phyloP scores from a whole-genome alignment of 2,113 vertebrate genomes.

The Psittacara wagleri region DNA sequence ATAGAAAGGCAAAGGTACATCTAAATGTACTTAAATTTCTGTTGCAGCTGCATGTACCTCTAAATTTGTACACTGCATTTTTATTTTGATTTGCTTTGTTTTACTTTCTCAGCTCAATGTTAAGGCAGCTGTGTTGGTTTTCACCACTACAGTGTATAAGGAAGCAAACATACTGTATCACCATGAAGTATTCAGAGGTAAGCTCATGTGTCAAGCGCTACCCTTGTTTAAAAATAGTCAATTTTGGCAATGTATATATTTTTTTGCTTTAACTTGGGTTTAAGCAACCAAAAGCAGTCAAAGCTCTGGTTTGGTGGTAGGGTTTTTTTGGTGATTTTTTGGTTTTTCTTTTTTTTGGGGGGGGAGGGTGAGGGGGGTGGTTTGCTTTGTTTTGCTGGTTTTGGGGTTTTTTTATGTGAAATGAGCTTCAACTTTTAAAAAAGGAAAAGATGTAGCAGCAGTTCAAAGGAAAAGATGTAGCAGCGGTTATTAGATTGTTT shows the following conservation, averaged over 20 bases:
- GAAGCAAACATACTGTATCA: not conserved
- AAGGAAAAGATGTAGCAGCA: not conserved
- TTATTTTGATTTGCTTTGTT: not conserved
- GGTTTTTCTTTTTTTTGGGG: too few relatives aligned
- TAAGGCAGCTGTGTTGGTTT: not conserved
- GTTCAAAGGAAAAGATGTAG: not conserved
- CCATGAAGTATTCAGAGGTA: not conserved
- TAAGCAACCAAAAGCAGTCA: not conserved
- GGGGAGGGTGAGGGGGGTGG: fast-evolving
- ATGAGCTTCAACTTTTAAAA: not conserved
- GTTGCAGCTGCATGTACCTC: fast-evolving
- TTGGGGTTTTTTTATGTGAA: not conserved
- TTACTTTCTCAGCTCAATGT: not conserved
- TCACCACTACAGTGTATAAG: not conserved
- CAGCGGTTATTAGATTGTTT: not conserved
- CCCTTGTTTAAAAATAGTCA: not conserved
- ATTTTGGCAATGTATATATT: fast-evolving
- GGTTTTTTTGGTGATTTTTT: not conserved
- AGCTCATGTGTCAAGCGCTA: not conserved
- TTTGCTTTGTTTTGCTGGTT: not conserved
- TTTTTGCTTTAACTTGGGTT: not conserved
- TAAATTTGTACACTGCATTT: not conserved
- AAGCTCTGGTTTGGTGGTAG: not conserved
- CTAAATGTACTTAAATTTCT: not conserved
- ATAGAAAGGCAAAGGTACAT: not conserved